phyloP scores from a whole-genome alignment of 2,797 vertebrate species.

The Vespertilio murinus region DNA sequence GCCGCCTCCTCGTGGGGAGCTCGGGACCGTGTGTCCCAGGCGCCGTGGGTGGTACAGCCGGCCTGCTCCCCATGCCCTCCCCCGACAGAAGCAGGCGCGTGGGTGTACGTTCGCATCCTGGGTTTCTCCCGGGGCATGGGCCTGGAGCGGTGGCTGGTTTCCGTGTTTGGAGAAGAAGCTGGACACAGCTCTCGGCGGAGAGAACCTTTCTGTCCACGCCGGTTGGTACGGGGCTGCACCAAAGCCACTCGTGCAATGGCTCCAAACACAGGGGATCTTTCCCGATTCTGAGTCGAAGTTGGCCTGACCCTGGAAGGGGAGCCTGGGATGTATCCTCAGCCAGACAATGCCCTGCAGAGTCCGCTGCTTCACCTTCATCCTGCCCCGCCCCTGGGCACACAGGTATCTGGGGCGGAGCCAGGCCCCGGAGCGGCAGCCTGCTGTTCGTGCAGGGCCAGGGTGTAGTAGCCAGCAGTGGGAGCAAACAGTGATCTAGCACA shows the following conservation, averaged over 20 bases:
- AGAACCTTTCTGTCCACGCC: not conserved
- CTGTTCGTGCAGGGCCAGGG: not conserved
- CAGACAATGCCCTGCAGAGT: not conserved
- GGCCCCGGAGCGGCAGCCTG: too few species aligned
- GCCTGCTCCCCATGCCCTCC: not conserved
- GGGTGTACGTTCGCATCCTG: not conserved
- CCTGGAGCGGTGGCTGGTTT: not conserved
- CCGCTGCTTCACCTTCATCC: not conserved
- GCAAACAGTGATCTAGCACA: not conserved
- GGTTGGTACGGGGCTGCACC: not conserved
- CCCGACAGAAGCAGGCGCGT: constrained; percentile 71
- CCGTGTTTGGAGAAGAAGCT: not conserved
- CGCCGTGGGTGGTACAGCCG: not conserved
- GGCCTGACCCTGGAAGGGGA: not conserved
- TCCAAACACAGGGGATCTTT: not conserved
- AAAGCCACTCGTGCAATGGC: not conserved
- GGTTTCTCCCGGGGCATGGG: not conserved
- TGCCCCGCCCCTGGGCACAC: not conserved
- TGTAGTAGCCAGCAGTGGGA: not conserved
- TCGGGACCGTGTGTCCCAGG: not conserved
- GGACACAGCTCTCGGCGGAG: not conserved
- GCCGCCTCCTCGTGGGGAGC: not conserved
- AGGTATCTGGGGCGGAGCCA: not conserved
- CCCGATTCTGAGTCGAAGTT: not conserved
- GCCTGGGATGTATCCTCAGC: not conserved